Base-by-base conservation (phyloP, 2,797 vertebrate genomes). In the Microctenopoma steveboyesi region DNA sequence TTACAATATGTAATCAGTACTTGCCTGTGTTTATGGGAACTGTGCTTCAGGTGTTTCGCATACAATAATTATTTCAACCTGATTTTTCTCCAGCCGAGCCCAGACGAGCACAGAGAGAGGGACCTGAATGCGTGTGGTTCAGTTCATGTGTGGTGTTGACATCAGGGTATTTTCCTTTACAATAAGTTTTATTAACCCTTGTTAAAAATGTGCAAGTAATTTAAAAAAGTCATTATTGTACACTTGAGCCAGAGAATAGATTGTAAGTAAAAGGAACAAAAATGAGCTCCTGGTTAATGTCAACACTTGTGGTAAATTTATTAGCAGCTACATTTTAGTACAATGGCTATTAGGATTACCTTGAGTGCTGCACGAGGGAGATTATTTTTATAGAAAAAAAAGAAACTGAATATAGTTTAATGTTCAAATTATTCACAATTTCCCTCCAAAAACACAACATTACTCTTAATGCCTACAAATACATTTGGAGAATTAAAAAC, bases 61-160 rank as follows among this genome's bases (percentile, higher is more conserved):
- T 33, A 52, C 4, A 73, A 5, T 52, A 78, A 82, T 78, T 27
- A 70, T 15, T 81, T 74, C 69, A 74, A 8, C 68, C 60, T 45
- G 76, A 69, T 48, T 66, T 64, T 55, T 14, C 0, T 8, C 37
- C 33, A 57, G 52, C 61, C 52, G 50, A 33, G 35, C 58, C 37
- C 33, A 57, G 52, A 64, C 52, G 54, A 33, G 35, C 11, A 56
- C 48, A 49, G 6, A 43, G 35, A 46, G 33, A 68, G 47, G 56
- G 52, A 45, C 14, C 25, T 69, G 55, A 66, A 57, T 42, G 46
- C 61, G 46, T 63, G 64, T 68, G 68, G 65, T 22, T 66, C 45
- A 37, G 53, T 15, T 67, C 72, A 60, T 71, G 30, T 57, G 74
- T n/a, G 2, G 13, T 57, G 61, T 47, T 78, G 78, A 76, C 73